Evolutionary conservation across 2,888 invertebrate genomes (phyloP), one percentile per base, ranked within the genome.

Genomic region (Protodeltote pygarga): DNA sequence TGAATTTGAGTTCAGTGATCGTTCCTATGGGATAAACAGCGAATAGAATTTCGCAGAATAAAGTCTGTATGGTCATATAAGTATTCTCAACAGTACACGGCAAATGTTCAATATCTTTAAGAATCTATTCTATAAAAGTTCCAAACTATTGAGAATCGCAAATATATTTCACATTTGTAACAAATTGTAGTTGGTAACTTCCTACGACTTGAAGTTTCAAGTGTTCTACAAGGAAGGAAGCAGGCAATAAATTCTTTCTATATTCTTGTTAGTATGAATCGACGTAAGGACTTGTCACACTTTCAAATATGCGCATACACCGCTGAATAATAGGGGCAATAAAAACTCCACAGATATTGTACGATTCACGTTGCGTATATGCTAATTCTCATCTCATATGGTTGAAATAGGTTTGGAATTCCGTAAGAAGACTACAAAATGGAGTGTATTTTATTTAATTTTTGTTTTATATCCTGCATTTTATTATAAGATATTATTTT

Each of bases 181-280:
- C 32, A 54, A 54, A 42, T 51, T 46, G 45, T 46, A 46, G 35
- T 48, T 40, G 13, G 24, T 28, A 49, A 50, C 44, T 46, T 23
- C 13, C 40, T n/a, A 42, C 21, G 37, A 27, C 38, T 17, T 6
- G 10, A 14, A 28, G 38, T 46, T 44, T 49, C 33, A 47, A 49
- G 32, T 40, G 28, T 38, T 45, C 54, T 38, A 35, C 24, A 35
- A 51, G 48, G 38, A 58, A 63, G 64, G 59, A 59, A 63, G 28
- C 25, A 29, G 21, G 41, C 49, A 64, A 59, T 59, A 67, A 53
- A 47, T 55, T 37, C 28, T 37, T 28, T 45, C 44, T 41, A 41
- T 57, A 62, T 55, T 59, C 52, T 67, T 55, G 54, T 59, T 45
- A 55, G 38, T 40, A 46, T 48, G 52, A 50, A 50, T 63, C 51